Percentiles rank a stretch among this genome's conserved stretches.
Evolutionary conservation across 92 coral and sea anemone genomes (phyloP).

Genomic region (Hydrozoanthus gracilis): DNA sequence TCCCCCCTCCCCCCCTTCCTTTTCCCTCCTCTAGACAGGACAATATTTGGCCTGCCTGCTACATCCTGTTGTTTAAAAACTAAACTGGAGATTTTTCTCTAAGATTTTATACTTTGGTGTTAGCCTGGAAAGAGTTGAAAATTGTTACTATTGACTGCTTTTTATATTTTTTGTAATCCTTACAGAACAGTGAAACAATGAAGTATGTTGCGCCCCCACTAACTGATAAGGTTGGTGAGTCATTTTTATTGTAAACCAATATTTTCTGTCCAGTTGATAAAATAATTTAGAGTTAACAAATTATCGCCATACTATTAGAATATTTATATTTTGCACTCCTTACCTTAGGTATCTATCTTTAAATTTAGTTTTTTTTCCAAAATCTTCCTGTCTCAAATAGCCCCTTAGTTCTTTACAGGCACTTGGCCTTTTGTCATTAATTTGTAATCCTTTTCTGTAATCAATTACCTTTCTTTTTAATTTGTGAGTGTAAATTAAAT

Average conservation of each 20-base stretch:
- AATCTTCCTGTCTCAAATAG: neutral
- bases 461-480: too few relatives aligned
- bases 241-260: neutral
- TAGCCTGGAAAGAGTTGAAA: neutral
- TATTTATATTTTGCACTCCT: neutral
- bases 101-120: neutral
- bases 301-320: neutral
- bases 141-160: neutral
- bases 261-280: neutral
- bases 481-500: neutral
- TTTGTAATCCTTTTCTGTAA: neutral
- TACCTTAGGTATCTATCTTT: neutral
- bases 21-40: too few relatives aligned
- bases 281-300: too few relatives aligned
- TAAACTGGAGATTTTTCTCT: neutral
- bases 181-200: slow-evolving; percentile 69
- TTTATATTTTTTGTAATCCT: neutral
- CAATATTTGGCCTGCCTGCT: too few relatives aligned
- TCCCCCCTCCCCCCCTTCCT: neutral
- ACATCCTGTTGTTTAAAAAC: too few relatives aligned
- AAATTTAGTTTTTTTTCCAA: too few relatives aligned
- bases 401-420: neutral
- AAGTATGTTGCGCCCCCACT: slow-evolving; percentile 92
- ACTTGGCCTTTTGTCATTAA: neutral
- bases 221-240: slow-evolving; percentile 85